Evolutionary conservation across 2,888 invertebrate species (phyloP), one percentile per base, ranked within the genome.

Genomic region (Phorcus lineatus): DNA sequence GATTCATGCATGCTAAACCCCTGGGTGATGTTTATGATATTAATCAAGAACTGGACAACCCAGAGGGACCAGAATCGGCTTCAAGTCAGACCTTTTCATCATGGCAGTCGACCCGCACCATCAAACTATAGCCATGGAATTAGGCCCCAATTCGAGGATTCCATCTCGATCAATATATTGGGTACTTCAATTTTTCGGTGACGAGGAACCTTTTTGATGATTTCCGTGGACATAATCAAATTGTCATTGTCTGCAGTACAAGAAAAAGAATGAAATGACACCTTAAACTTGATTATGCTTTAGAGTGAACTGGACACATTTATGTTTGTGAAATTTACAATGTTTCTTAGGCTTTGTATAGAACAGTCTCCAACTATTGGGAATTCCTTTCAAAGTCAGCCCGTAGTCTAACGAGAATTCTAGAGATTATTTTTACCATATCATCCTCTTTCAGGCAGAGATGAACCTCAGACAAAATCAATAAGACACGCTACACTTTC

Each of bases 1-100:
- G 36, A 70, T 70, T 70, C 70, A 70, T 70, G 70, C 28, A 70
- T 70, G 70, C 70, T 36, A 70, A 70, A 70, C 70, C 70, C 70
- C 19, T 19, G 70, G 70, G 70, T 70, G 40, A 70, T 70, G 70
- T 70, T 70, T 70, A 70, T 70, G 70, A 70, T 70, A 70, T 70
- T 70, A 70, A 70, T 70, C 70, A 70, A 70, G 70, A 70, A 70
- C 70, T 40, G 70, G 70, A 70, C 70, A 19, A 19, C 36, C 70
- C 70, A 19, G 19, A 36, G 70, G 40, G 70, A 70, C 70, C 19
- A 36, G 19, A 70, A 70, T 31, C 36, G 70, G 70, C 70, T 70
- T 70, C 36, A 19, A 70, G 70, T 70, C 70, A 36, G 40, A 28
- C 70, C 70, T 70, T 70, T 70, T 70, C 70, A 70, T 70, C 70